Evolutionary conservation across 1,140 invertebrate genomes (phyloP).

Genomic region (Drosophila takahashii): DNA sequence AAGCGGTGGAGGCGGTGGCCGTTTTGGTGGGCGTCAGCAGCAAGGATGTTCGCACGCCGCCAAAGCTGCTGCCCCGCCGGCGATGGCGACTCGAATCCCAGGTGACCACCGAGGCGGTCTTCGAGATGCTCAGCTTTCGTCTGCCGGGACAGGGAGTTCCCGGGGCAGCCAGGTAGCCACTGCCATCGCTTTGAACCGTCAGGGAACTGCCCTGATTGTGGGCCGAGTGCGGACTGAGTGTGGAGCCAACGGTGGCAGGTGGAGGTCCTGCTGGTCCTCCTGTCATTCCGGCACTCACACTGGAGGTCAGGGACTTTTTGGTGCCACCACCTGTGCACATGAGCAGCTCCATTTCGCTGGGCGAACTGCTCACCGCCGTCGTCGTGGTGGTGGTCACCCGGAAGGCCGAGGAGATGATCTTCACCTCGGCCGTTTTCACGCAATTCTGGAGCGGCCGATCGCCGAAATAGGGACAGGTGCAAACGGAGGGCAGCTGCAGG

Average conservation of each 20-base stretch:
- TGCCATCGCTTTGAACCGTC: constrained; percentile 61
- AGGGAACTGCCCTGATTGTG: constrained; percentile 54
- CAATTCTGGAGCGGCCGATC: constrained; percentile 85
- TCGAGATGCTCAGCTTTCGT: constrained; percentile 79
- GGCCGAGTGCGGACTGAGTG: constrained; percentile 51
- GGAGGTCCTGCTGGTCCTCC: constrained; percentile 5
- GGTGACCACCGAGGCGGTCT: constrained; percentile 86
- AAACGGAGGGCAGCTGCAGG: constrained; percentile 88
- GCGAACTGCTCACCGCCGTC: constrained; percentile 65
- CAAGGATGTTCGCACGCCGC: constrained; percentile 86
- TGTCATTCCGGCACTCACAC: constrained; percentile 48
- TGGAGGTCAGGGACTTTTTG: constrained; percentile 55
- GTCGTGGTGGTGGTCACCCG: constrained; percentile 66
- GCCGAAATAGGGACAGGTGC: constrained; percentile 92
- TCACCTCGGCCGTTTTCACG: constrained; percentile 85
- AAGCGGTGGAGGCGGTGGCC: constrained; percentile 69
- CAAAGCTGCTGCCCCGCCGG: constrained; percentile 87
- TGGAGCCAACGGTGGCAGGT: constrained; percentile 7
- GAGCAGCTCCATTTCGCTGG: constrained; percentile 75
- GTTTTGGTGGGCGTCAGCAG: constrained; percentile 84
- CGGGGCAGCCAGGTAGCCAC: constrained; percentile 58
- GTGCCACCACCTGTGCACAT: constrained; percentile 44
- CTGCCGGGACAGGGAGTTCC: constrained; percentile 64
- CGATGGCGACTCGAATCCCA: constrained; percentile 87
- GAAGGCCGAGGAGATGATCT: constrained; percentile 85